Base-by-base conservation (phyloP, 2,797 vertebrate species). In the Notamacropus eugenii region DNA sequence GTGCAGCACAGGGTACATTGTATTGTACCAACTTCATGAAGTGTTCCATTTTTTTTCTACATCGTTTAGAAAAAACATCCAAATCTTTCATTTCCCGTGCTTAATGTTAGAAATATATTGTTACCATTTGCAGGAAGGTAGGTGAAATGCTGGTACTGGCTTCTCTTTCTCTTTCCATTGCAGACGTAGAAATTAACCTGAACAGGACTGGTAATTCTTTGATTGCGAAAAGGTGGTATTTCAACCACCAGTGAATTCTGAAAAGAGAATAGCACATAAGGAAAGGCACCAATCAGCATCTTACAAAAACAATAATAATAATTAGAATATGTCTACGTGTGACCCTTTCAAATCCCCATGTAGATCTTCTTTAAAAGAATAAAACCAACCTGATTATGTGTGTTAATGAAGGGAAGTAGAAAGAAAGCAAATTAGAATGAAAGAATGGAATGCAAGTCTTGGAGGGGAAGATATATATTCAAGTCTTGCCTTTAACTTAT, bases 131-230 rank as follows among this genome's bases (percentile, higher is more conserved):
- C 99, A 95, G 99, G 99, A 97, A 99, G 99, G 98, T 99, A 99
- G 98, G 99, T 99, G 99, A 99, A 99, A 98, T 99, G 99, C 97
- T 99, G 99, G 98, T 98, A 99, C 98, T 99, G 99, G 99, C 99
- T 99, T 98, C 99, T 99, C 99, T 99, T 99, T 98, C 99, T 99
- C 98, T 99, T 99, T 98, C 99, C 99, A 0, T 99, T 99, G 99
- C 99, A 99, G 97, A 99, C 99, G 40, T 99, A 99, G 99, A 99
- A 99, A 98, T 99, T 99, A 94, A 99, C 99, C 94, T 99, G 99
- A 95, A 99, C 99, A 0, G 99, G 99, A 98, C 98, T 99, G 98
- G 99, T 99, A 98, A 99, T 99, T 97, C 99, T 99, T 99, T 99
- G 99, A 98, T 99, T 99, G 96, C 99, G 99, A 98, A 99, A 99